Evolutionary conservation across 1,140 invertebrate species (phyloP).

Genomic region (Lamellibrachia luymesi): DNA sequence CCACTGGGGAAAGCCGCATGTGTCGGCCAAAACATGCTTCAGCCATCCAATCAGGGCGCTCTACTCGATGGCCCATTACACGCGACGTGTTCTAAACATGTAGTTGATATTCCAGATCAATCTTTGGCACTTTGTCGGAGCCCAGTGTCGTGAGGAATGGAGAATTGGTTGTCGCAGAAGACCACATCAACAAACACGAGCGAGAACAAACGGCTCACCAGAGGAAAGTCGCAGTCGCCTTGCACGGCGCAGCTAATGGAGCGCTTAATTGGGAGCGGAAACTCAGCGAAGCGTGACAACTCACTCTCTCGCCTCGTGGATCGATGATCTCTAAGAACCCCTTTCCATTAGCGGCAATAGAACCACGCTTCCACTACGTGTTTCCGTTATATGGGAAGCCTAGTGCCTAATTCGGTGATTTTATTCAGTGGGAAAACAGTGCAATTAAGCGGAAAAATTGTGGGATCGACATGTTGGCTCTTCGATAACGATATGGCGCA

Average conservation of each 20-base stretch:
- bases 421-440: not conserved
- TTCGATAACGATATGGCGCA: no score
- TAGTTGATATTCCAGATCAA: not conserved
- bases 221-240: not conserved
- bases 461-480: no score
- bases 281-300: not conserved
- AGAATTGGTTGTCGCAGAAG: not conserved
- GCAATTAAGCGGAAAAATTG: no score
- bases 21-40: no score
- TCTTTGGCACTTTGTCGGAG: not conserved
- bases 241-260: not conserved
- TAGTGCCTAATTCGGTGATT: not conserved
- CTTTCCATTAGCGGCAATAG: not conserved
- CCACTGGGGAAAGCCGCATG: no score
- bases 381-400: not conserved
- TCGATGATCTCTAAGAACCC: not conserved
- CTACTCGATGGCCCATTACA: not conserved
- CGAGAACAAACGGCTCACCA: not conserved
- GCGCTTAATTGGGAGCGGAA: not conserved
- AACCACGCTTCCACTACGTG: not conserved
- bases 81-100: not conserved
- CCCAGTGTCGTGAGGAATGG: not conserved
- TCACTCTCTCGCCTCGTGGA: not conserved
- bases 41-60: not conserved
- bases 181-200: not conserved